Evolutionary conservation across 1,140 invertebrate genomes (phyloP), one percentile per base, ranked within the genome.

Genomic region (Nixonia krombeini): DNA sequence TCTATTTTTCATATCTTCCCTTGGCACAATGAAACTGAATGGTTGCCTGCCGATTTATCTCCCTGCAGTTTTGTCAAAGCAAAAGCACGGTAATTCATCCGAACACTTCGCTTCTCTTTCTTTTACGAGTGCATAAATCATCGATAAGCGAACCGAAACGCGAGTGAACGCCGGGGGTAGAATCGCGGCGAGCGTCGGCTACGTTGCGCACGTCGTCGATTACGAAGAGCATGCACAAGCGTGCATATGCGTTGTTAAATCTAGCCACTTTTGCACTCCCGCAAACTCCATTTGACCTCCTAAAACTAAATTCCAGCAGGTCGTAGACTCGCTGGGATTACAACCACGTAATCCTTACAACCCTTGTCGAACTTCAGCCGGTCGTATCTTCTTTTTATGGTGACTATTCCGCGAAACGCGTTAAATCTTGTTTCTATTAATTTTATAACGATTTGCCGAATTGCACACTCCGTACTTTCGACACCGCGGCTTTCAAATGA

Each of bases 201-300:
- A 8, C 44, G 28, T 67, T 74, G 52, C 31, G 13, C 46, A 46
- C 37, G 55, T 50, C 31, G 21, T 10, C n/a, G 8, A 9, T 2
- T 4, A 7, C 9, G 6, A 6, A n/a, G 10, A 2, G 0, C 23
- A 38, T 29, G 28, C 10, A n/a, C 9, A 21, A 10, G 16, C 31
- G 28, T 4, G 17, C n/a, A 58, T 40, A 44, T 10, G 31, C 44
- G 8, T 21, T 4, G 25, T 33, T 7, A 26, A 35, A 59, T 55
- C 46, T 26, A 25, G 47, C 28, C 66, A 80, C 76, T 80, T 78
- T 76, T 73, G 62, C 74, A 75, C 70, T 72, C 72, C 66, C 68
- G 35, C 58, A 69, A 82, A 82, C 78, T 80, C 74, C 75, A 80
- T 81, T n/a, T 77, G 81, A 72, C 72, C 57, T 62, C 65, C 58